Conservation (phyloP, 2,797 vertebrate genomes). For the Falco berigora region DNA sequence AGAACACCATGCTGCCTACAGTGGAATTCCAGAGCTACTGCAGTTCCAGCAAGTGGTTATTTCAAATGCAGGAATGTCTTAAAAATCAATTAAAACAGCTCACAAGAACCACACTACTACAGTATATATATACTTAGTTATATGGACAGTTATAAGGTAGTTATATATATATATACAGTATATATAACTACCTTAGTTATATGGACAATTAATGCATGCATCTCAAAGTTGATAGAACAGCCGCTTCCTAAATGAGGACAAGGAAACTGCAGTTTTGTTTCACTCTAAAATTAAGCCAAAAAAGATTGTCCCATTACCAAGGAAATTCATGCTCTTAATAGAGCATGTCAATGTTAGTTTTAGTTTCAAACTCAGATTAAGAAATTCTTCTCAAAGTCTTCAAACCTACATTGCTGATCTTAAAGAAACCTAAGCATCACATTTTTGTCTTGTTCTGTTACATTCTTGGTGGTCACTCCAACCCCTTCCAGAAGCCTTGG, state of each 20-base stretch:
- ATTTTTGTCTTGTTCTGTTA: background rate
- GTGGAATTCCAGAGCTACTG: background rate
- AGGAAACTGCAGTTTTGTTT: background rate
- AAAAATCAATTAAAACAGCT: background rate
- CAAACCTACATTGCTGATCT: background rate
- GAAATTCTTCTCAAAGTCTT: background rate
- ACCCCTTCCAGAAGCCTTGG: background rate
- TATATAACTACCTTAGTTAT: no score
- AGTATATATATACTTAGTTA: background rate
- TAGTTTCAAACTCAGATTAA: background rate
- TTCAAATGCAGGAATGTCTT: background rate
- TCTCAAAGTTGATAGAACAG: background rate
- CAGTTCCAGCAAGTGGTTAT: background rate
- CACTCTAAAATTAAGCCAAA: background rate
- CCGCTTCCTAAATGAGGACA: background rate
- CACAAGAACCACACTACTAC: background rate
- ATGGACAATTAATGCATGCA: background rate
- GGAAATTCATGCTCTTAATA: background rate
- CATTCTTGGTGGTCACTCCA: background rate
- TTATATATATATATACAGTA: no score
- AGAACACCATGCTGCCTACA: background rate
- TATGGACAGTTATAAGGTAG: no score
- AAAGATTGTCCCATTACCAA: background rate
- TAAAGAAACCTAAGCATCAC: background rate
- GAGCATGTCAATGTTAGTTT: background rate